These are phyloP conservation scores for Daphoenositta chrysoptera DNA, from an alignment of 2,113 vertebrate species.

Conservation along the genomic window DNA sequence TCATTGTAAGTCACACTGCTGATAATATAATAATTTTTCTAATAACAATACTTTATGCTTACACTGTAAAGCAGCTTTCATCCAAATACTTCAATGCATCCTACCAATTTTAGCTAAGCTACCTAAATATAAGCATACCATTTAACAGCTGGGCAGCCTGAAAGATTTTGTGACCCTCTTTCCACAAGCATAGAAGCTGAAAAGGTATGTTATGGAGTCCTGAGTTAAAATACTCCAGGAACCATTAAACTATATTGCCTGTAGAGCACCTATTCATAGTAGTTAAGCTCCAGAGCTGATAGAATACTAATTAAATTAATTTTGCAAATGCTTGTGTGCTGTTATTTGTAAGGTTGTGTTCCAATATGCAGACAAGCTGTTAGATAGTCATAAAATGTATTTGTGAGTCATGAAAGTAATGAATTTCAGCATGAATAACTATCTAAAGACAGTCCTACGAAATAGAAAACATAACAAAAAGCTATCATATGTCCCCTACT, in stretches of 20 bases:
- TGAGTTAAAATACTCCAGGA: not conserved
- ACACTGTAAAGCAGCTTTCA: not conserved
- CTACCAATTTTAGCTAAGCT: constrained; percentile 6
- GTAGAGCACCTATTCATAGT: constrained; percentile 48
- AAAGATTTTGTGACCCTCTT: not conserved
- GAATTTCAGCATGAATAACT: constrained; percentile 47
- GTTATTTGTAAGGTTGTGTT: constrained; percentile 36
- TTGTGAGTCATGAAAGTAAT: constrained; percentile 38
- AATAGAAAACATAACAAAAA: constrained; percentile 56
- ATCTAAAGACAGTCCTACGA: constrained; percentile 16
- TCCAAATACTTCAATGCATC: not conserved
- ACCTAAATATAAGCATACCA: not conserved
- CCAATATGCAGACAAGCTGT: constrained; percentile 55
- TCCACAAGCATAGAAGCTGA: not conserved
- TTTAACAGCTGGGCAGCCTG: constrained; percentile 8
- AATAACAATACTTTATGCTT: not conserved
- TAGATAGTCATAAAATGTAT: constrained; percentile 54
- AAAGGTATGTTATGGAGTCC: not conserved
- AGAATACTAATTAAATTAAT: constrained; percentile 58
- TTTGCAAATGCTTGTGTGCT: constrained; percentile 27
- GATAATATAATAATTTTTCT: constrained; percentile 8
- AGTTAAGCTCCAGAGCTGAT: constrained; percentile 27
- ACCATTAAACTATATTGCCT: constrained; percentile 30
- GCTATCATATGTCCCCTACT: constrained; percentile 46
- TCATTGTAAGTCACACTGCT: not conserved